Evolutionary conservation across 35 echinoderm and acorn worm species (phyloP).

Genomic region (Heliocidaris erythrogramma): DNA sequence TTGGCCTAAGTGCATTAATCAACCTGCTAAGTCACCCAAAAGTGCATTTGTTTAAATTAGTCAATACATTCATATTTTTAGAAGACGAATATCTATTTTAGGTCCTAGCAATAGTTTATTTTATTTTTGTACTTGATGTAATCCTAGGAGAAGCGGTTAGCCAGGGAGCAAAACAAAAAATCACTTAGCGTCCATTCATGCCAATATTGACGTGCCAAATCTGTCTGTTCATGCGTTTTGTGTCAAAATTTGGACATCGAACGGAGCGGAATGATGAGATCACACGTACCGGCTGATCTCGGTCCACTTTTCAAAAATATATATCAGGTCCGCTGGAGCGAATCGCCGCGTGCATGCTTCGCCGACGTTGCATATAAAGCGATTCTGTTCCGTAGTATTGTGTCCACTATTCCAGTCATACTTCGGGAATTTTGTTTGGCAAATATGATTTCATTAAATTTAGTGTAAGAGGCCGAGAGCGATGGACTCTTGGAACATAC

Average conservation of each 20-base stretch:
- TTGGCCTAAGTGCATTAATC: too few species aligned
- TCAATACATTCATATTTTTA: background rate
- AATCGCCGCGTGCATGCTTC: background rate
- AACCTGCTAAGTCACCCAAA: too few species aligned
- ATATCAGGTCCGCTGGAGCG: background rate
- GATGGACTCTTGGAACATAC: too few species aligned
- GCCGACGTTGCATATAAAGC: background rate
- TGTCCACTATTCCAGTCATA: background rate
- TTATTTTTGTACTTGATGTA: too few species aligned
- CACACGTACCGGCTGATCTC: background rate
- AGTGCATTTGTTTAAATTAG: background rate
- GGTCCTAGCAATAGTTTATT: too few species aligned
- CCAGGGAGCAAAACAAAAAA: background rate
- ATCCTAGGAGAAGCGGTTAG: background rate
- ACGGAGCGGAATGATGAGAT: background rate
- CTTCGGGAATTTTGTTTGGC: background rate
- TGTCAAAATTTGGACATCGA: background rate
- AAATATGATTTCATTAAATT: background rate
- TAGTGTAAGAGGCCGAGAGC: background rate
- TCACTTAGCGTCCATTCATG: background rate
- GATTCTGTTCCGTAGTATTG: background rate
- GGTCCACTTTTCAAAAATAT: constrained; percentile 2
- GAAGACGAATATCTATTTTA: too few species aligned
- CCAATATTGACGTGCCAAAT: background rate
- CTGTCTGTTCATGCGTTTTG: constrained; percentile 9